A percentile compares a stretch with the other conserved stretches of the same genome.
Evolutionary conservation across 2,888 invertebrate genomes (phyloP).

Genomic region (Noctua janthe): DNA sequence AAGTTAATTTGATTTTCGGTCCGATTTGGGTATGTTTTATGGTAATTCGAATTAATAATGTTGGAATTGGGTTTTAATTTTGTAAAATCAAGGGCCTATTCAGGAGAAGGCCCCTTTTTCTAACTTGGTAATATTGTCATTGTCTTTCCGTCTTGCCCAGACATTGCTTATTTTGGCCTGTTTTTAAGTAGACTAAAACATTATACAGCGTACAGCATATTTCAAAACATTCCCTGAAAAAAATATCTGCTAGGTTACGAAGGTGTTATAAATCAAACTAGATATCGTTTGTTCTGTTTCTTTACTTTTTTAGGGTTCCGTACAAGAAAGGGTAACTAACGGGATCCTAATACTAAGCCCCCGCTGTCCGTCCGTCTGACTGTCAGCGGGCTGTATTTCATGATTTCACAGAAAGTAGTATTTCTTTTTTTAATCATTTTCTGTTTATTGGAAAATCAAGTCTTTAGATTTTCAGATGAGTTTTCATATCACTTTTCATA

Average conservation of each 20-base stretch:
- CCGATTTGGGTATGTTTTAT: slow-evolving; percentile 28
- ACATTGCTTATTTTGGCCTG: not conserved
- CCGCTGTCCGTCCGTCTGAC: too few relatives aligned
- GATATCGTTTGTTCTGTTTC: too few relatives aligned
- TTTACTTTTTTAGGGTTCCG: too few relatives aligned
- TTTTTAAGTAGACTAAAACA: not conserved
- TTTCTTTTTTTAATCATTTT: too few relatives aligned
- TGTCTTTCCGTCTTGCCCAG: not conserved
- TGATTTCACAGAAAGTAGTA: too few relatives aligned
- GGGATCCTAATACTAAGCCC: too few relatives aligned
- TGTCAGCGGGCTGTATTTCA: too few relatives aligned
- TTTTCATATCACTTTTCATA: not conserved
- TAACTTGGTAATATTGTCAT: not conserved
- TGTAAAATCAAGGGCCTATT: not conserved
- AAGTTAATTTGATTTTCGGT: slow-evolving; percentile 34
- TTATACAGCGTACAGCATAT: not conserved
- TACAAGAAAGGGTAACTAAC: too few relatives aligned
- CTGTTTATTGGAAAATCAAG: not conserved
- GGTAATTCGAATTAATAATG: slow-evolving; percentile 34
- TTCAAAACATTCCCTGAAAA: too few relatives aligned
- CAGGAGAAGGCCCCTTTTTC: too few relatives aligned
- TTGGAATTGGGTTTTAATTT: slow-evolving; percentile 17
- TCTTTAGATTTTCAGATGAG: not conserved
- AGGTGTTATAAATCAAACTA: too few relatives aligned
- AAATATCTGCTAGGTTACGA: too few relatives aligned